These are phyloP conservation scores for Sylvicola fuscatus DNA, from an alignment of 2,888 invertebrate species.

Conservation along the genomic window DNA sequence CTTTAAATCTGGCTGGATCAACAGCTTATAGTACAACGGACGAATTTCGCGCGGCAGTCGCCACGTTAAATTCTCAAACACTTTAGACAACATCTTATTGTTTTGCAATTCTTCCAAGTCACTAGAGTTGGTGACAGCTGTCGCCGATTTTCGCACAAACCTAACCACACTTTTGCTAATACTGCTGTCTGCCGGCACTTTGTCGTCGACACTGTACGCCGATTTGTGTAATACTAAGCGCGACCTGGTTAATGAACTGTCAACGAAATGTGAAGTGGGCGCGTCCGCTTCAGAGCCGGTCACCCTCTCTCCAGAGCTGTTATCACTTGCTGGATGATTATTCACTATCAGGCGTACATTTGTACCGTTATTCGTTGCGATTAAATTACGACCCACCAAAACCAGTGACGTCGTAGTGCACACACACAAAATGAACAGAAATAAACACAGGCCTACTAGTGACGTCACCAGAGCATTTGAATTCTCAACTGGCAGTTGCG, in stretches of 20 bases:
- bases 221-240: no score
- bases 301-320: background rate
- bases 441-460: constrained; percentile 20
- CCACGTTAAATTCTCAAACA: constrained; percentile 20
- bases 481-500: no score
- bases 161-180: constrained; percentile 3
- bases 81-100: constrained; percentile 12
- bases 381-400: constrained; percentile 14
- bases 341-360: background rate
- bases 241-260: no score
- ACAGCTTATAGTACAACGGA: constrained; percentile 41
- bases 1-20: constrained; percentile 38
- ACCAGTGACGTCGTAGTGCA: constrained; percentile 21
- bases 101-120: no score
- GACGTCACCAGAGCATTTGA: constrained; percentile 14
- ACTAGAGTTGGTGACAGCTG: no score
- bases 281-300: no score
- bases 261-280: no score
- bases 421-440: constrained; percentile 19
- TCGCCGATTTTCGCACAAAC: background rate
- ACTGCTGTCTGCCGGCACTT: background rate
- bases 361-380: constrained; percentile 9
- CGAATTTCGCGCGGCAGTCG: constrained; percentile 35
- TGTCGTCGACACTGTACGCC: background rate
- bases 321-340: background rate